Percentiles rank a stretch among this genome's conserved stretches.
phyloP scores from a whole-genome alignment of 2,113 vertebrate genomes.

The Saccopteryx leptura region DNA sequence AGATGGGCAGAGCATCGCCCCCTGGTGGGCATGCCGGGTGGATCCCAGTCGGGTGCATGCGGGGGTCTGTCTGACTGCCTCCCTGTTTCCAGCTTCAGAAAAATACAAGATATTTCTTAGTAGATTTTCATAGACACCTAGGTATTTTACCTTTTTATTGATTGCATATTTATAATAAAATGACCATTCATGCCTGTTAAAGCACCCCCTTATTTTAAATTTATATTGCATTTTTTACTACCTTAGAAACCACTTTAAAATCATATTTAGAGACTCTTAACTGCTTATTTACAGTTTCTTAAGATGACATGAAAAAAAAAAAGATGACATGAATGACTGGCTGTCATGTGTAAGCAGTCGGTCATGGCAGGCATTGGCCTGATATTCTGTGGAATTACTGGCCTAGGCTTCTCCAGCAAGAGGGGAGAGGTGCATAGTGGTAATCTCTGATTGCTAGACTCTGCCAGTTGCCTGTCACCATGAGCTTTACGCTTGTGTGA shows the following conservation, averaged over 20 bases:
- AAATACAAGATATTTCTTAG: neutral
- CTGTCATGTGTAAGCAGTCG: neutral
- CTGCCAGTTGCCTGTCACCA: neutral
- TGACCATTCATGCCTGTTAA: constrained; percentile 19
- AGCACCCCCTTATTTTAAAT: constrained; percentile 34
- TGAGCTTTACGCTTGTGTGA: neutral
- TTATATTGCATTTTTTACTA: neutral
- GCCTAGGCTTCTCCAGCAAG: neutral
- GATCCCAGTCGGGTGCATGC: no score
- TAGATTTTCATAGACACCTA: constrained; percentile 10
- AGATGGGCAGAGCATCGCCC: no score
- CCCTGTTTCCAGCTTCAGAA: no score
- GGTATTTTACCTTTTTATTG: constrained; percentile 44
- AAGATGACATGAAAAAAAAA: neutral
- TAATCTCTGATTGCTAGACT: neutral
- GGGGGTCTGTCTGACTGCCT: no score
- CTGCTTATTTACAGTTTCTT: neutral
- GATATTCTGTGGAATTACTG: neutral
- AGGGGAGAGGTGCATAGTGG: neutral
- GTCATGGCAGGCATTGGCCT: neutral
- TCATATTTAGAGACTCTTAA: neutral
- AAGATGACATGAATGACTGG: neutral
- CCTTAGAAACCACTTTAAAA: neutral
- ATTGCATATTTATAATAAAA: constrained; percentile 24
- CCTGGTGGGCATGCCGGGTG: no score